These are phyloP conservation scores for Setipinna tenuifilis DNA, from an alignment of 2,797 vertebrate species.

Conservation along the genomic window DNA sequence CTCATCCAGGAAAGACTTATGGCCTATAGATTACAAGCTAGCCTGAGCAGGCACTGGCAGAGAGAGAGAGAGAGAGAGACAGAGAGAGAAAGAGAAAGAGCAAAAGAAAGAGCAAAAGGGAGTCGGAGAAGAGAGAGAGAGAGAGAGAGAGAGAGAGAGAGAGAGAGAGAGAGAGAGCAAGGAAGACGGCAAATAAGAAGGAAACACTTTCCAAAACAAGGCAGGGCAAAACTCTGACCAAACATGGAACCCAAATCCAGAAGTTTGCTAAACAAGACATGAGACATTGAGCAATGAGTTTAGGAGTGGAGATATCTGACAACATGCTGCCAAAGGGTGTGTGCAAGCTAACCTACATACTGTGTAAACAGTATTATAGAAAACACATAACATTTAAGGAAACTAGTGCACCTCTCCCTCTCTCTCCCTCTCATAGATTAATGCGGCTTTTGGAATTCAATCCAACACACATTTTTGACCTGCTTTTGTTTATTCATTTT, in stretches of 20 bases:
- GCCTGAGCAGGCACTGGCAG: not conserved
- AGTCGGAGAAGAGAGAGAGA: too few species aligned
- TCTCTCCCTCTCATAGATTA: too few species aligned
- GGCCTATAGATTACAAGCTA: constrained; percentile 58
- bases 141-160: not conserved
- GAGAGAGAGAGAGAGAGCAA: not conserved
- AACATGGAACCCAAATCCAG: not conserved
- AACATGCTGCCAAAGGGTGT: constrained; percentile 2
- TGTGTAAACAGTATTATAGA: not conserved
- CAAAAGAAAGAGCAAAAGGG: not conserved
- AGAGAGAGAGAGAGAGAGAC: not conserved
- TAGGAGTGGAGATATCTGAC: not conserved
- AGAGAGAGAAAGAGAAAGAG: not conserved
- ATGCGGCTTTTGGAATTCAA: too few species aligned
- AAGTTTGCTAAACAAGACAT: not conserved
- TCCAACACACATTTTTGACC: too few species aligned
- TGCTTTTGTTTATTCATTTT: too few species aligned
- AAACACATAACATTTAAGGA: not conserved
- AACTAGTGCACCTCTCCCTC: too few species aligned
- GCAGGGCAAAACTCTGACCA: not conserved
- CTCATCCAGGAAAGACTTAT: constrained; percentile 39
- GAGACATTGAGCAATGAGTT: not conserved
- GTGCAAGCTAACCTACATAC: not conserved
- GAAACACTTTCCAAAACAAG: not conserved
- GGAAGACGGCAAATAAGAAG: not conserved